Percentiles rank a stretch among this genome's conserved stretches.
These are phyloP conservation scores for Dissostichus mawsoni DNA, from an alignment of 2,113 vertebrate species.

Conservation along the genomic window DNA sequence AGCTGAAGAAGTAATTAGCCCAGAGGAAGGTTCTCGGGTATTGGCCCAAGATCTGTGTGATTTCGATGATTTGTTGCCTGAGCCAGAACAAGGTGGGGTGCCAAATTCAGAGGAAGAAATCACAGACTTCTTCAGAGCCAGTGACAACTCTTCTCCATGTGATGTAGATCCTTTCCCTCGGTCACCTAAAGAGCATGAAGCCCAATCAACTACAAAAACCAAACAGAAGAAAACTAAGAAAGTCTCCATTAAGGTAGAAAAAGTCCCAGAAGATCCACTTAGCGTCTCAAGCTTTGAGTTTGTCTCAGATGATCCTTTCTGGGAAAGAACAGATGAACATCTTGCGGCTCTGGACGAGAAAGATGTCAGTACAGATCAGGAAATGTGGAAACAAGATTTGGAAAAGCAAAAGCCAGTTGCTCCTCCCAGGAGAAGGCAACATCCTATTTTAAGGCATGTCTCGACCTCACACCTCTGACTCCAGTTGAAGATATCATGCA, in stretches of 20 bases:
- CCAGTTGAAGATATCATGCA: slow-evolving; percentile 47
- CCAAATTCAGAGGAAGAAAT: slow-evolving; percentile 67
- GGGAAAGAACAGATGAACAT: slow-evolving; percentile 48
- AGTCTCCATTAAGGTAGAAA: slow-evolving; percentile 31
- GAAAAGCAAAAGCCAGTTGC: slow-evolving; percentile 42
- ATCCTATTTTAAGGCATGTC: slow-evolving; percentile 57
- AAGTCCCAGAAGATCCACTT: slow-evolving; percentile 34
- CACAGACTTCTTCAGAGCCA: slow-evolving; percentile 80
- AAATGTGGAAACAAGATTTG: slow-evolving; percentile 26
- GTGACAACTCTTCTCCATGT: slow-evolving; percentile 78
- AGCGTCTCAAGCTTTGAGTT: slow-evolving; percentile 53
- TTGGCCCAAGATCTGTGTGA: slow-evolving; percentile 67
- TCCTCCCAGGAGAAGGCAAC: slow-evolving; percentile 59
- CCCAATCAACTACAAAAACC: slow-evolving; percentile 27
- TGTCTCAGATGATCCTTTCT: slow-evolving; percentile 55
- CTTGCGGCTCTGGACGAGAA: background rate
- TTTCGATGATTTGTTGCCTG: slow-evolving; percentile 28
- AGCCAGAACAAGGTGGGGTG: slow-evolving; percentile 26
- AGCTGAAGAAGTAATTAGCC: slow-evolving; percentile 50
- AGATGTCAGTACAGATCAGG: background rate
- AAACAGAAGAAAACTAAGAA: slow-evolving; percentile 47
- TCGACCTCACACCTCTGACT: slow-evolving; percentile 78
- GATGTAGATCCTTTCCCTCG: slow-evolving; percentile 55
- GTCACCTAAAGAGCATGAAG: slow-evolving; percentile 37
- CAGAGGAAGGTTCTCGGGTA: slow-evolving; percentile 45